Evolutionary conservation across 1,140 invertebrate species (phyloP), one percentile per base, ranked within the genome.

Genomic region (Camponotus pennsylvanicus): DNA sequence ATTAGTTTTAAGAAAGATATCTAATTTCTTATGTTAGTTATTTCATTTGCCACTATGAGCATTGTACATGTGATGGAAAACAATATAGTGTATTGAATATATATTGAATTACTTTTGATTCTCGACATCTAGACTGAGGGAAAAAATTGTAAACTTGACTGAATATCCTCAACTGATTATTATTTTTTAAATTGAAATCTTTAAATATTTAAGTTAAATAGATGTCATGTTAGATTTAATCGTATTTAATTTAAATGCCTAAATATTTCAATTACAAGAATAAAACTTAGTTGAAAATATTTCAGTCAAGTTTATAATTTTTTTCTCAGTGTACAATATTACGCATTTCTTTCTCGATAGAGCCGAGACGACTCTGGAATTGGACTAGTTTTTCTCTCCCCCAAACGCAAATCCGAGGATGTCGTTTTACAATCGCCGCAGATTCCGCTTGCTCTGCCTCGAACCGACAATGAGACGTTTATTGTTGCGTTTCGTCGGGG

Each of bases 391-490:
- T 42, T 55, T 70, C n/a, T 80, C 6, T 57, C 37, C 52, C 21
- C 21, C 49, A 7, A 42, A 79, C 11, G 27, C 42, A 18, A 73
- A 49, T 21, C 4, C 37, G 18, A 70, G 3, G 37, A 15, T 37
- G 52, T 34, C 15, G 3, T 2, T 52, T 88, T 83, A 90, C 45
- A 95, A 89, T 78, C 94, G 90, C 11, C 94, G 90, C 6, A 95
- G 88, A 75, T 95, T 95, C 37, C 94, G 90, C 57, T 95, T 95
- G 87, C 94, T 95, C 69, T 95, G 94, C 42, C 92, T 92, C 2
- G 94, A 95, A 11, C 94, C 94, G 37, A 93, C 91, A 45, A 94
- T 75, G 7, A 93, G 89, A 4, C 92, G 92, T 66, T 94, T 94
- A 73, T 89, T 93, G 45, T 82, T 71, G 45, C 91, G 91, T 79